Evolutionary conservation across 2,888 invertebrate genomes (phyloP).

Genomic region (Elaeidobius kamerunicus): DNA sequence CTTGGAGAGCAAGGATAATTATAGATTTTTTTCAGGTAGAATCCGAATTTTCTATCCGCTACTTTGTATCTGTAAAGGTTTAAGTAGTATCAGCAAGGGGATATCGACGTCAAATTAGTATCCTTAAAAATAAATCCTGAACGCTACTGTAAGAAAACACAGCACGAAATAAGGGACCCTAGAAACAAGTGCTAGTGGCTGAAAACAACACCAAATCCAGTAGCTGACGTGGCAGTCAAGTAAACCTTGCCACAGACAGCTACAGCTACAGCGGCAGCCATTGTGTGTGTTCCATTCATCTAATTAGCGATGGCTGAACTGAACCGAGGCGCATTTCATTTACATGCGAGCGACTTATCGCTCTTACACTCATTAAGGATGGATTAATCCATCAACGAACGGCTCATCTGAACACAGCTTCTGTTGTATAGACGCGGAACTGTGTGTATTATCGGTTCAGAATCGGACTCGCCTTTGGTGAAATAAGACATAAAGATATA

Average conservation of each 20-base stretch:
- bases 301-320: constrained; percentile 49
- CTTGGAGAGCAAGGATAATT: too few relatives aligned
- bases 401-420: constrained; percentile 34
- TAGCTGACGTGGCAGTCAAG: constrained; percentile 47
- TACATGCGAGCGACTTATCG: constrained; percentile 52
- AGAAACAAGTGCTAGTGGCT: constrained; percentile 46
- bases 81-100: too few relatives aligned
- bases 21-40: too few relatives aligned
- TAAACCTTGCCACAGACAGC: constrained; percentile 41
- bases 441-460: constrained; percentile 4
- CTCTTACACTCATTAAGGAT: constrained; percentile 52
- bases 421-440: constrained; percentile 7
- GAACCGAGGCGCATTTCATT: constrained; percentile 49
- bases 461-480: constrained; percentile 4
- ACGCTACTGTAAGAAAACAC: constrained; percentile 21
- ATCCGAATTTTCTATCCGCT: too few relatives aligned
- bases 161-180: constrained; percentile 21
- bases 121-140: not conserved
- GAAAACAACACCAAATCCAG: constrained; percentile 45
- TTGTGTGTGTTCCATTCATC: constrained; percentile 45
- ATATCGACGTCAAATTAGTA: too few relatives aligned
- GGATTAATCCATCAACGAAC: constrained; percentile 51
- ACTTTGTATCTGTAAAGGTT: too few relatives aligned
- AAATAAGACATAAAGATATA: too few relatives aligned
- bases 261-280: constrained; percentile 30